Evolutionary conservation across 2,888 invertebrate species (phyloP), one percentile per base, ranked within the genome.

Genomic region (Calliphora vomitoria): DNA sequence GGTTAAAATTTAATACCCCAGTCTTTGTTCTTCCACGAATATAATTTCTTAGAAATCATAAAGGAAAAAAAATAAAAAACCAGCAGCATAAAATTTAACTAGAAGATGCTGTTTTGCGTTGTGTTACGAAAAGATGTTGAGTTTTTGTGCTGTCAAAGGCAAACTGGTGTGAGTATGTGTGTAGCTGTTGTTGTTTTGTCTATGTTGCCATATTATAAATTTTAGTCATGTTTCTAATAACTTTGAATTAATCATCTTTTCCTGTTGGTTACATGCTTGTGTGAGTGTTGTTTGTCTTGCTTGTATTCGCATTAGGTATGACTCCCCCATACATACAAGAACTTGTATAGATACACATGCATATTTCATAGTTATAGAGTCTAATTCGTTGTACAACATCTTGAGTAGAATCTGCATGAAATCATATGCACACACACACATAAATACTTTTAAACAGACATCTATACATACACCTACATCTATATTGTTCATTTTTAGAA

Each of bases 191-290:
- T 44, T 31, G 60, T 47, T 62, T 25, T 50, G n/a, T 20, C 50
- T 15, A 41, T 62, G 68, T 71, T 58, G 81, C 68, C 44, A 38
- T 78, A 93, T 93, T 93, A 93, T 92, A 93, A 93, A 93, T 93
- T 93, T 93, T 91, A 93, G 93, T 93, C 93, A 93, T 93, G 93
- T 92, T 92, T 93, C 93, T 93, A 93, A 93, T 93, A 93, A 93
- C 93, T 93, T 92, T 91, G 93, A 93, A 93, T 93, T 93, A 93
- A 93, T 93, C 93, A 93, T 93, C 92, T 93, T 92, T 93, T 92
- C 92, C 92, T 90, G 92, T 91, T 89, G 85, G 75, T 80, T 76
- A 69, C 75, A 80, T 82, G 75, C 13, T 44, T 44, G 25, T 55
- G 4, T 90, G 85, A 82, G 38, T 60, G 66, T 58, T 72, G 58